Conservation (phyloP, 2,797 vertebrate species). For the Rhynchotus rufescens region DNA sequence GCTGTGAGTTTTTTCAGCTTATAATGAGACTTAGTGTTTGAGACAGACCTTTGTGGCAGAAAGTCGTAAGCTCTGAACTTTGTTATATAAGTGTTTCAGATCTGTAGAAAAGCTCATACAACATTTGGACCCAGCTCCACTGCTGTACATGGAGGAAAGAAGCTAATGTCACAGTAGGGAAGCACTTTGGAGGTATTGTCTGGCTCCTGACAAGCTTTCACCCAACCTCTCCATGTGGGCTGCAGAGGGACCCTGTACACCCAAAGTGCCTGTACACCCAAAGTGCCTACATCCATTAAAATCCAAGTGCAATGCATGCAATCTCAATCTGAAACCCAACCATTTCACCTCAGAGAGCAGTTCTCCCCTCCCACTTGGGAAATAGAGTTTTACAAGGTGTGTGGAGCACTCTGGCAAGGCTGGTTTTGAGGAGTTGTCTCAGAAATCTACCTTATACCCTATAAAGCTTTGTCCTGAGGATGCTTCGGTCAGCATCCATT, state of each 20-base stretch:
- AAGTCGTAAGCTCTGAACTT: not conserved
- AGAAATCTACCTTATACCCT: not conserved
- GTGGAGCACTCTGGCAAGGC: not conserved
- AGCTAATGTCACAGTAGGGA: not conserved
- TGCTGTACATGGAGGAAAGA: not conserved
- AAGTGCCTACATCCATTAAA: too few species aligned
- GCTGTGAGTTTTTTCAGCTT: conserved; percentile 7
- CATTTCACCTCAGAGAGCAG: too few species aligned
- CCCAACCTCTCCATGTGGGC: too few species aligned
- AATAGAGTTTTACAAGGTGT: not conserved
- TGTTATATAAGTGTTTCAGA: not conserved
- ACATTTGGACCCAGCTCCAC: not conserved
- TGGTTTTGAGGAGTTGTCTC: not conserved
- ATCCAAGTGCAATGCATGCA: too few species aligned
- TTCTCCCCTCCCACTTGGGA: not conserved
- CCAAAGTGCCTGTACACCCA: too few species aligned
- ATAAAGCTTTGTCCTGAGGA: not conserved
- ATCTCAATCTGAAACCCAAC: too few species aligned
- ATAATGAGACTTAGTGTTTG: not conserved
- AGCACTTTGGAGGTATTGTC: not conserved
- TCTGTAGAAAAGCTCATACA: not conserved
- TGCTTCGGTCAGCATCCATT: not conserved
- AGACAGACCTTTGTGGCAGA: not conserved
- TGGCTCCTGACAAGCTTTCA: not conserved
- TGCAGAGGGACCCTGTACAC: too few species aligned